Evolutionary conservation across 2,113 vertebrate species (phyloP), one percentile per base, ranked within the genome.

Genomic region (Chaetura pelagica): DNA sequence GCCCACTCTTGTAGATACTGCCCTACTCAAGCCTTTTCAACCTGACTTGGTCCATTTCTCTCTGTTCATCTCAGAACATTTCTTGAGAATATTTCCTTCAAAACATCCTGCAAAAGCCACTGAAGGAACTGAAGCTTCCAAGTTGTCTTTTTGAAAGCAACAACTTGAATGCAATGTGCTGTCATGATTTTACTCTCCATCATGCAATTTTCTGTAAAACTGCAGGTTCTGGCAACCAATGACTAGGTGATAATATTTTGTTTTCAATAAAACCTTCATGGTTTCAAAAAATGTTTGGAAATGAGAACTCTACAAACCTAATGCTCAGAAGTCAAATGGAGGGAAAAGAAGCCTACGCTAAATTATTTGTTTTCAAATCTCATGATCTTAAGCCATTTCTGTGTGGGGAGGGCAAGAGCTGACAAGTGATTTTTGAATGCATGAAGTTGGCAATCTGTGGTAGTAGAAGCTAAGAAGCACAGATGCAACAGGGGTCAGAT

Each of bases 371-470:
- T 91, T 90, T 64, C 84, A 78, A 63, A 79, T 84, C 42, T 90
- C 75, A 73, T 26, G 21, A 76, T 72, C 71, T 82, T 68, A 72
- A 96, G 66, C 30, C 66, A 85, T 34, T 89, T 79, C 66, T 80
- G 78, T 85, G 67, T 42, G 81, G 87, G 73, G 22, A 79, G 66
- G 73, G 27, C 78, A 74, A 82, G 74, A 94, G 66, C 89, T 69
- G 84, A 95, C 74, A 94, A 95, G 87, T 69, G 71, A 85, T 92
- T 94, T 92, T 76, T 94, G 74, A 89, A 91, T 48, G 71, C n/a
- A 69, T 21, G n/a, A 81, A 82, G 59, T 5, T 71, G 87, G 89
- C 84, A 94, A 82, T 63, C 48, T 82, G 58, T n/a, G 54, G 64
- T 46, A 52, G 52, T 18, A 77, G 14, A 84, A 89, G 52, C 57